These are phyloP conservation scores for Aegithalos caudatus DNA, from an alignment of 2,113 vertebrate genomes.

Conservation along the genomic window DNA sequence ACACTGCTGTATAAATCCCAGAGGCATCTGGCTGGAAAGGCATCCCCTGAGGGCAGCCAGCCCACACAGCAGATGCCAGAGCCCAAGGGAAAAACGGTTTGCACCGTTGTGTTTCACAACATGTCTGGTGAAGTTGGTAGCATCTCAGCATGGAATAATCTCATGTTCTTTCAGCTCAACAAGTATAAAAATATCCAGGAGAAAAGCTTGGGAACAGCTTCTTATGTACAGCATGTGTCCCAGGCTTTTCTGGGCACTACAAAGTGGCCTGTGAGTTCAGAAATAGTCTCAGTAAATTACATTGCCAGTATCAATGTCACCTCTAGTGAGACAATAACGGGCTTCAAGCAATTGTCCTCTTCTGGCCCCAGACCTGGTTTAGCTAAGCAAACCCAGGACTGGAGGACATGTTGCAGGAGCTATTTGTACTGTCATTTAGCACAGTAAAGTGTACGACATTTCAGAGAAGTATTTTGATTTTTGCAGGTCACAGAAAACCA, in stretches of 20 bases:
- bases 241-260: neutral
- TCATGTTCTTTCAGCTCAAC: neutral
- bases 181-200: neutral
- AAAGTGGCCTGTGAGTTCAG: neutral
- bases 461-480: neutral
- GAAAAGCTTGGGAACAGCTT: neutral
- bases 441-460: fast-evolving
- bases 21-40: neutral
- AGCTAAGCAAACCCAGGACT: neutral
- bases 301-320: neutral
- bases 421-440: neutral
- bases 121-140: neutral
- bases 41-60: neutral
- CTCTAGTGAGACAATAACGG: neutral
- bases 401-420: neutral
- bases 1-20: neutral
- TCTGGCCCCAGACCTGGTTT: neutral
- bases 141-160: neutral
- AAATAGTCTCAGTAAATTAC: neutral
- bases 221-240: neutral
- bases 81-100: neutral
- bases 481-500: neutral
- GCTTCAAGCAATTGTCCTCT: neutral
- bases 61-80: neutral
- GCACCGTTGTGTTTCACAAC: neutral